A percentile compares a stretch with the other conserved stretches of the same genome.
phyloP scores from a whole-genome alignment of 1,140 invertebrate species.

The Magallana gigas region DNA sequence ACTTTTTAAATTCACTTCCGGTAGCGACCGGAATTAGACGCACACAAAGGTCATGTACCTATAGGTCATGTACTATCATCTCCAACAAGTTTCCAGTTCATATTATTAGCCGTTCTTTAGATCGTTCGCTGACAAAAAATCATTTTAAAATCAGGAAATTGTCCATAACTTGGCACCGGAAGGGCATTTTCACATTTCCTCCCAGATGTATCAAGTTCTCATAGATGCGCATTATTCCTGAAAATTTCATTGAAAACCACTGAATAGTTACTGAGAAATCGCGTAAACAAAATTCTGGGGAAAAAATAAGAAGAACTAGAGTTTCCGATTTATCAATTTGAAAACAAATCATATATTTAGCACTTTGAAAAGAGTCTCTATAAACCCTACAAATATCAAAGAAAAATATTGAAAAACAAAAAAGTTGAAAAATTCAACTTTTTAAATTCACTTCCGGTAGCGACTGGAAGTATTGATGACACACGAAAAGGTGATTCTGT shows the following conservation, averaged over 20 bases:
- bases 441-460: too few species aligned
- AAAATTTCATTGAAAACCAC: too few species aligned
- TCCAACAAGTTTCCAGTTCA: slow-evolving; percentile 15
- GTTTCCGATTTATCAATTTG: neutral
- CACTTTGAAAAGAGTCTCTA: slow-evolving; percentile 15
- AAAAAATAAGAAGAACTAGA: neutral
- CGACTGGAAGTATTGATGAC: too few species aligned
- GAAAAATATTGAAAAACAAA: neutral
- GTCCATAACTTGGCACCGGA: neutral
- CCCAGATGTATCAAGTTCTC: neutral
- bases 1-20: too few species aligned
- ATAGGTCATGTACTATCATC: neutral
- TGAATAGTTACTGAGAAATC: neutral
- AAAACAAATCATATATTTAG: neutral
- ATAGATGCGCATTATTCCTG: too few species aligned
- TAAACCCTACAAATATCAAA: slow-evolving; percentile 11
- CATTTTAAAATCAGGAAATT: slow-evolving; percentile 12
- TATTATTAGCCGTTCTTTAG: slow-evolving; percentile 16
- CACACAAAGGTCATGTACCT: neutral
- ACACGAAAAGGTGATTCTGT: neutral
- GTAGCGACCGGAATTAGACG: neutral
- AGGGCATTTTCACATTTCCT: slow-evolving; percentile 6
- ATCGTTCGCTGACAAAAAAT: slow-evolving; percentile 10
- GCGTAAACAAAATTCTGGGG: slow-evolving; percentile 14
- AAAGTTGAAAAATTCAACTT: too few species aligned